A percentile compares a stretch with the other conserved stretches of the same genome.
Evolutionary conservation across 1,140 invertebrate species (phyloP).

Genomic region (Drosophila arawakana): DNA sequence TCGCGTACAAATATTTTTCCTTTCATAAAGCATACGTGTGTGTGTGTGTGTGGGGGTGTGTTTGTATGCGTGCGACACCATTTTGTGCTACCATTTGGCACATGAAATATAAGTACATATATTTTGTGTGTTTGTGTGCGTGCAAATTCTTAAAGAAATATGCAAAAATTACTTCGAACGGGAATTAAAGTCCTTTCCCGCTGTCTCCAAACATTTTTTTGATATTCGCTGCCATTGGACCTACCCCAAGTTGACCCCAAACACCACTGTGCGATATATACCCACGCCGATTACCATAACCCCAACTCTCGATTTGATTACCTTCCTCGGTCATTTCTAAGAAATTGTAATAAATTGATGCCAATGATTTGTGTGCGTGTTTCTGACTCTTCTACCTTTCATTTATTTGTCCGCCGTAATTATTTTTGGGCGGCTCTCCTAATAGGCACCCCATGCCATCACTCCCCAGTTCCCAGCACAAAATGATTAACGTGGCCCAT

Average conservation of each 20-base stretch:
- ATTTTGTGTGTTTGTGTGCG: no score
- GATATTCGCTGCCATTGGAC: constrained; percentile 8
- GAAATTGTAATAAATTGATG: constrained; percentile 10
- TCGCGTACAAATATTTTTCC: constrained; percentile 41
- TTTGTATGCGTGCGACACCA: background rate
- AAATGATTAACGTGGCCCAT: constrained; percentile 32
- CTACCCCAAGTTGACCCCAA: background rate
- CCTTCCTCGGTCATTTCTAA: background rate
- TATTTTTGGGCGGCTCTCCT: constrained; percentile 2
- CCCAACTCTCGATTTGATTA: background rate
- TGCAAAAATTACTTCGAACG: constrained; percentile 15
- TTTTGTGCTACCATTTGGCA: no score
- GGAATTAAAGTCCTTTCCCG: constrained; percentile 7
- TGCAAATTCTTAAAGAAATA: constrained; percentile 10
- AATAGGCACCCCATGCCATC: background rate
- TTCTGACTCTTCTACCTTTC: constrained; percentile 9
- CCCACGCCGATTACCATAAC: background rate
- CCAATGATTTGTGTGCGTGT: constrained; percentile 24
- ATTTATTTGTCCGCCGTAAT: constrained; percentile 7
- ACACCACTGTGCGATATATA: no score
- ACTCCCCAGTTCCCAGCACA: background rate
- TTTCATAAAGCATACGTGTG: background rate
- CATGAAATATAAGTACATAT: no score
- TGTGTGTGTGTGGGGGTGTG: constrained; percentile 4
- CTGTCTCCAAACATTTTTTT: constrained; percentile 10